A percentile compares a stretch with the other conserved stretches of the same genome.
These are phyloP conservation scores for Gymnoscelis rufifasciata DNA, from an alignment of 2,888 invertebrate species.

Conservation along the genomic window DNA sequence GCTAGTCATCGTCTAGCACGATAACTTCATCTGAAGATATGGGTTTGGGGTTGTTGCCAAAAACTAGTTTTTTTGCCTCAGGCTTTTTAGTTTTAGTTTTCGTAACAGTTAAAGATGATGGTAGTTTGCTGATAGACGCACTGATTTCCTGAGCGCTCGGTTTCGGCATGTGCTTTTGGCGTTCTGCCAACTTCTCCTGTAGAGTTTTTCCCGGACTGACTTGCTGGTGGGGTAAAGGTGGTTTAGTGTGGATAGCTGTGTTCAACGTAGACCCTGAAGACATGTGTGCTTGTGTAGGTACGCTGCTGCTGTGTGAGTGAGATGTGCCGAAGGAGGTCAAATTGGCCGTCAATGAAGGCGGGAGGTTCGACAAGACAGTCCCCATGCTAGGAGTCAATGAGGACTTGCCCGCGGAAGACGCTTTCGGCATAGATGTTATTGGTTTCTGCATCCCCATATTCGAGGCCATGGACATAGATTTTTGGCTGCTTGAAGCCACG, in stretches of 20 bases:
- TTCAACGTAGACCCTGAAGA: slow-evolving; percentile 47
- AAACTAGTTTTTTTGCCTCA: slow-evolving; percentile 53
- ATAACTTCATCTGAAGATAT: slow-evolving; percentile 65
- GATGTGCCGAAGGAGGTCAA: slow-evolving; percentile 41
- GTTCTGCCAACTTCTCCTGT: slow-evolving; percentile 83
- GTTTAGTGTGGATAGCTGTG: slow-evolving; percentile 54
- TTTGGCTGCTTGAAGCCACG: slow-evolving; percentile 1
- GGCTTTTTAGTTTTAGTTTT: slow-evolving; percentile 56
- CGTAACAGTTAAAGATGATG: slow-evolving; percentile 74
- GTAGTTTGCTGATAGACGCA: slow-evolving; percentile 67
- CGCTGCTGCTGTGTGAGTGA: slow-evolving; percentile 28
- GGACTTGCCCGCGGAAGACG: slow-evolving; percentile 10
- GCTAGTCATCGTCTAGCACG: slow-evolving; percentile 66
- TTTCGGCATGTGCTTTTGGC: slow-evolving; percentile 73
- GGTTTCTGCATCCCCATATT: slow-evolving; percentile 13
- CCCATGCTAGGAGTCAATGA: slow-evolving; percentile 60
- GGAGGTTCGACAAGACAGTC: slow-evolving; percentile 56
- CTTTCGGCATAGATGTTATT: slow-evolving; percentile 4
- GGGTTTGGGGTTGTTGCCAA: slow-evolving; percentile 55
- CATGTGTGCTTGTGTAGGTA: slow-evolving; percentile 58
- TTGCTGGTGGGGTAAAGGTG: slow-evolving; percentile 62
- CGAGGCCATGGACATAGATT: slow-evolving; percentile 7
- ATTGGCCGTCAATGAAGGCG: slow-evolving; percentile 59
- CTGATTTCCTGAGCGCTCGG: slow-evolving; percentile 48
- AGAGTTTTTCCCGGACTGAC: slow-evolving; percentile 81